A percentile compares a stretch with the other conserved stretches of the same genome.
phyloP scores from a whole-genome alignment of 1,140 invertebrate genomes.

The Tetramorium simillimum region DNA sequence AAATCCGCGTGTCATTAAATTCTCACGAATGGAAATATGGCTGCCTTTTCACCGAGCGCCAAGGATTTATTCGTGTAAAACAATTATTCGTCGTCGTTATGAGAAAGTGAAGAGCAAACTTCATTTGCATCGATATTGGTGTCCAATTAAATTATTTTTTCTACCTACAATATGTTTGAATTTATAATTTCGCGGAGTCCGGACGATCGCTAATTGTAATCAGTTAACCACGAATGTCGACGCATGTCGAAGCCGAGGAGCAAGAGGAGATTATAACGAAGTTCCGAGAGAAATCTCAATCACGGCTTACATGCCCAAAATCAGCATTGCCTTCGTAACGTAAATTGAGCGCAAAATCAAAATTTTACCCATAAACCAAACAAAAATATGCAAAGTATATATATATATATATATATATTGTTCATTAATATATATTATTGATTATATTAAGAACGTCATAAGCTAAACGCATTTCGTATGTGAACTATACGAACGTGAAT shows the following conservation, averaged over 20 bases:
- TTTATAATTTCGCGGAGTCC: neutral
- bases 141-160: neutral
- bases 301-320: constrained; percentile 44
- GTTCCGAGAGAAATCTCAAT: constrained; percentile 1
- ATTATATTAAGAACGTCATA: constrained; percentile 74
- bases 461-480: constrained; percentile 73
- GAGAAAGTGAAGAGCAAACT: neutral
- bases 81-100: neutral
- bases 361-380: constrained; percentile 79
- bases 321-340: constrained; percentile 82
- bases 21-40: neutral
- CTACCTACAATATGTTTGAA: neutral
- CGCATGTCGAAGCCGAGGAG: neutral
- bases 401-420: constrained; percentile 73
- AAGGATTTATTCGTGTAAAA: neutral
- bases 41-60: constrained; percentile 1
- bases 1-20: neutral
- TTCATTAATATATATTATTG: constrained; percentile 71
- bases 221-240: constrained; percentile 18
- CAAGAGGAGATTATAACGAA: constrained; percentile 32
- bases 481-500: constrained; percentile 50
- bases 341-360: constrained; percentile 85
- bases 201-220: constrained; percentile 4
- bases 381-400: constrained; percentile 71
- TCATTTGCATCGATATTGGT: neutral